Percentiles rank a stretch among this genome's conserved stretches.
phyloP scores from a whole-genome alignment of 1,140 invertebrate species.

The Myzus persicae region DNA sequence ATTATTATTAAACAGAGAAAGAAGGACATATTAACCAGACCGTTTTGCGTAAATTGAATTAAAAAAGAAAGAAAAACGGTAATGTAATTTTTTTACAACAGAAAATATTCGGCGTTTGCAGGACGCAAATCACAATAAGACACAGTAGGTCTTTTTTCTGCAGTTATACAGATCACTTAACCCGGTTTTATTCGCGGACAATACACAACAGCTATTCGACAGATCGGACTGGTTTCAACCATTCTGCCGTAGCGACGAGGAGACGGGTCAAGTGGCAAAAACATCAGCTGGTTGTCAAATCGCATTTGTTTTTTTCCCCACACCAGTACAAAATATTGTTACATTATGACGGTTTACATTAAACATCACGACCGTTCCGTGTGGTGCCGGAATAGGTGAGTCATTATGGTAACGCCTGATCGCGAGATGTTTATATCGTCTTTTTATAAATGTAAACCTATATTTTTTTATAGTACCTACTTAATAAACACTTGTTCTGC shows the following conservation, averaged over 20 bases:
- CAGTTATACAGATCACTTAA: conserved; percentile 12
- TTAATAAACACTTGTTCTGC: conserved; percentile 7
- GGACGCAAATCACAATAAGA: not conserved
- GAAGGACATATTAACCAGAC: not conserved
- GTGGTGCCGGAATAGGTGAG: not conserved
- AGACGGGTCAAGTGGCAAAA: not conserved
- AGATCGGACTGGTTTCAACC: not conserved
- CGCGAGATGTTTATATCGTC: not conserved
- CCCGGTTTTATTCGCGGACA: not conserved
- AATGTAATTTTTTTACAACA: not conserved
- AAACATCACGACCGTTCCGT: too few species aligned
- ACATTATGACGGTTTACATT: not conserved
- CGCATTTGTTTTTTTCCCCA: not conserved
- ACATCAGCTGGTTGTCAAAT: not conserved
- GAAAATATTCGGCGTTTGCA: not conserved
- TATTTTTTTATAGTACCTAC: conserved; percentile 9
- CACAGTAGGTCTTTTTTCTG: not conserved
- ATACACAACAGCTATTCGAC: not conserved
- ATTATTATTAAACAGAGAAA: conserved; percentile 18
- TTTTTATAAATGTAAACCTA: not conserved
- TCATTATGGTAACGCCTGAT: not conserved
- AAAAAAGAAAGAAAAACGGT: not conserved
- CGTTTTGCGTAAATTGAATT: not conserved
- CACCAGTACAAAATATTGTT: not conserved
- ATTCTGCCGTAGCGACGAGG: not conserved